A percentile compares a stretch with the other conserved stretches of the same genome.
phyloP scores from a whole-genome alignment of 2,888 invertebrate genomes.

The Chloroclystis v-ata region DNA sequence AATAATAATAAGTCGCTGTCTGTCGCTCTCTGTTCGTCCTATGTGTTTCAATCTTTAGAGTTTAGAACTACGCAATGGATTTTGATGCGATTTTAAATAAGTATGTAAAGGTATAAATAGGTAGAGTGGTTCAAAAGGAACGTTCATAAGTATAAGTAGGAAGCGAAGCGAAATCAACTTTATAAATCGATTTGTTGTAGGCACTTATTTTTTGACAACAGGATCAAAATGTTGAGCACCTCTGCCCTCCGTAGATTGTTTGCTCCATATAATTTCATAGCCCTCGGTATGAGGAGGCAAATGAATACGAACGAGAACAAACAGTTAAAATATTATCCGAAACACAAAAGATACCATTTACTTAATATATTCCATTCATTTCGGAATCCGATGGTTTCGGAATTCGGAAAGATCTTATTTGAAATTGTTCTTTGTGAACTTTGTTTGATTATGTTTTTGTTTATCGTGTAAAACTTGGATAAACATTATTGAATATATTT shows the following conservation, averaged over 20 bases:
- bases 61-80: too few species aligned
- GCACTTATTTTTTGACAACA: too few species aligned
- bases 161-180: too few species aligned
- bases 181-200: too few species aligned
- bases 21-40: too few species aligned
- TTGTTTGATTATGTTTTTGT: not conserved
- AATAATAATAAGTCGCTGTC: too few species aligned
- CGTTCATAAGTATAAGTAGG: too few species aligned
- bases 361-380: slow-evolving; percentile 54
- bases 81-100: too few species aligned
- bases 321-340: slow-evolving; percentile 52
- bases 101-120: too few species aligned
- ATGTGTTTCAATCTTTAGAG: too few species aligned
- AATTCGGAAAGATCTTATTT: slow-evolving; percentile 2
- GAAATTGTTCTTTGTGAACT: slow-evolving; percentile 5
- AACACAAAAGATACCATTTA: slow-evolving; percentile 55
- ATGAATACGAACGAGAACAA: slow-evolving; percentile 46
- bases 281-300: slow-evolving; percentile 38
- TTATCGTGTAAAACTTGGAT: not conserved
- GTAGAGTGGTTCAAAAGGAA: too few species aligned
- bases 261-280: slow-evolving; percentile 67
- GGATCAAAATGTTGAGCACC: slow-evolving; percentile 39
- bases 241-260: slow-evolving; percentile 47
- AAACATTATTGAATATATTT: too few species aligned
- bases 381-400: slow-evolving; percentile 23